Evolutionary conservation across 2,113 vertebrate genomes (phyloP), one percentile per base, ranked within the genome.

Genomic region (Microcebus griseorufus): DNA sequence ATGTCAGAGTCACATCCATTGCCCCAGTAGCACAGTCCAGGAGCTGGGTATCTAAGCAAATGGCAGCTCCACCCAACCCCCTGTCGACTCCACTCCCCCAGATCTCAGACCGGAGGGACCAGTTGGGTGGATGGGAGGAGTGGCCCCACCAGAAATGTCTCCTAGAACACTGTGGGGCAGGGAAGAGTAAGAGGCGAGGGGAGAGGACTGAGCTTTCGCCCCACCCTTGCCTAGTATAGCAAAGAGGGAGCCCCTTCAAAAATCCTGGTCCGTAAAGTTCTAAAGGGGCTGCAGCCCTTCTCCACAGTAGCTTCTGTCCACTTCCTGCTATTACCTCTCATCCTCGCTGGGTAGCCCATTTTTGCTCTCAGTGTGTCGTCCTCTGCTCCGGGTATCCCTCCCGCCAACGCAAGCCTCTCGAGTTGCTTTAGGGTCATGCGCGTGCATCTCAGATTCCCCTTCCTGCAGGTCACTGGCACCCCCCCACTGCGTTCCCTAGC

Each of bases 101-200:
- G 53, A 95, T 67, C 88, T 90, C 86, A 86, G 94, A 96, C 97
- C 20, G 83, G 95, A 96, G 94, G 93, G 97, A 97, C 97, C 93
- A 97, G 98, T 97, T 65, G 79, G 73, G 78, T 93, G 78, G 97
- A 85, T 94, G 90, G 91, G 73, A 94, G 97, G 93, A 90, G 94
- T 90, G 96, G 83, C 92, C 82, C 82, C 9, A 70, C 70, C 81
- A 58, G 69, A 75, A 64, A 34, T 13, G 92, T 90, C 69, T 95
- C 89, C 82, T 45, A 55, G 76, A 88, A 70, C 84, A 85, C 95
- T 9, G 27, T 60, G 62, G 10, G 62, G 78, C 55, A 82, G 85
- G 97, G 93, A 82, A 83, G 72, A 65, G 67, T 70, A 67, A 78
- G 37, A 83, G 25, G 32, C 34, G 58, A 93, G 27, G 45, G 87